Conservation (phyloP, 2,797 vertebrate genomes). For the Yasuhikotakia modesta region DNA sequence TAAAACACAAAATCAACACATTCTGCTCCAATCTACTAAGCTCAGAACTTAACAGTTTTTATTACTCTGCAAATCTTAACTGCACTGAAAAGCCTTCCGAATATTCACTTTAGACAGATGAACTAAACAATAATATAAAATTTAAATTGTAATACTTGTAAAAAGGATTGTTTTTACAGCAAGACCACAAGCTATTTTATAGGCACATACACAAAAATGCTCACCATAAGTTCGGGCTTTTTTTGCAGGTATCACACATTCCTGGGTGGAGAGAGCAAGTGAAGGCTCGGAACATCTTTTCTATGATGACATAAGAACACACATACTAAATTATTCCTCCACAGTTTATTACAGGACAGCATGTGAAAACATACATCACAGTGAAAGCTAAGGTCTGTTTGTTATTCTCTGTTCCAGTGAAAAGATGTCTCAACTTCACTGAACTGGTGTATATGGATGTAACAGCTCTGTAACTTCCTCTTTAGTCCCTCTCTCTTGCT, state of each 20-base stretch:
- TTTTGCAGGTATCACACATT: slow-evolving; percentile 69
- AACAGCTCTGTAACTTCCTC: neutral
- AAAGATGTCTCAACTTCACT: slow-evolving; percentile 8
- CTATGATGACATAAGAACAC: slow-evolving; percentile 57
- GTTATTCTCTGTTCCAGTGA: neutral
- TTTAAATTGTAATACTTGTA: neutral
- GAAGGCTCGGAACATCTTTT: slow-evolving; percentile 60
- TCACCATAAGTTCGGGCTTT: slow-evolving; percentile 73
- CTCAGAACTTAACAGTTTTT: too few relatives aligned
- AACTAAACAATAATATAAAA: too few relatives aligned
- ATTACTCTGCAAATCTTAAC: neutral
- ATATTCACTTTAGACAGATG: neutral
- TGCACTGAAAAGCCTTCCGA: neutral
- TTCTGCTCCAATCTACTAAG: neutral
- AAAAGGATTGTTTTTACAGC: neutral
- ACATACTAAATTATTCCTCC: neutral
- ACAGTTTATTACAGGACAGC: neutral
- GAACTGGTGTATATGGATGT: neutral
- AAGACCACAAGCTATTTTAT: neutral
- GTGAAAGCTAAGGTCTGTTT: neutral
- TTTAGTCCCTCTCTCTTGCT: neutral
- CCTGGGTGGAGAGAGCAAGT: slow-evolving; percentile 69
- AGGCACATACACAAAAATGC: neutral
- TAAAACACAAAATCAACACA: slow-evolving; percentile 60
- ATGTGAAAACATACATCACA: neutral